Base-by-base conservation (phyloP, 2,888 invertebrate genomes). In the Siphlonurus alternatus region DNA sequence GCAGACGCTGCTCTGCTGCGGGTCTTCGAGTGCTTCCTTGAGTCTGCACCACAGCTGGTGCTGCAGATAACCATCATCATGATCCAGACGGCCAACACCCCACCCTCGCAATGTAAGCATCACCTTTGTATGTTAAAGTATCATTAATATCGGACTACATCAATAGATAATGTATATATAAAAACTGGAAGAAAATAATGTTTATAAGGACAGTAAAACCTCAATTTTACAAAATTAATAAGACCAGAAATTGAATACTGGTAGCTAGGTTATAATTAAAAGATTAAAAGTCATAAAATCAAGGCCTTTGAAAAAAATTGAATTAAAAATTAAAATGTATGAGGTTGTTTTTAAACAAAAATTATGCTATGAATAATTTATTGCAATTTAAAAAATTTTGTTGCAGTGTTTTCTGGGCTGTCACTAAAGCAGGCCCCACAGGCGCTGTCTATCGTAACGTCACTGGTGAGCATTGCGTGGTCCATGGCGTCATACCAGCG, bases 381-480 rank as follows among this genome's bases (percentile, higher is more conserved):
- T n/a, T 56, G 22, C n/a, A 56, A 10, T 56, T 5, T 56, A 20
- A 20, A 20, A 56, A 56, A 5, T 22, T 56, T 56, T 10, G 5
- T 56, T 56, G 5, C 22, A 56, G 56, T 56, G n/a, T 7, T 56
- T 20, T 18, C 5, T 10, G 56, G 22, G 5, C n/a, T 56, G 5
- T n/a, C 19, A 7, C 22, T 56, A n/a, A 56, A n/a, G 5, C 19
- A 56, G 7, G 56, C 56, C 7, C 56, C 25, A 62, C 91, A 90
- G 75, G 74, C 82, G 56, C 76, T 85, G 23, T 89, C 91, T 0
- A 87, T 92, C 65, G 78, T 81, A 2, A 87, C 88, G 25, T 93
- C 93, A 0, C 81, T 93, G 67, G 77, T 87, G n/a, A 90, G 91
- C 67, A 85, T 94, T 83, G 88, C 92, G 0, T 94, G 93, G 93